Conservation (phyloP, 2,797 vertebrate genomes). For the Clamator glandarius region DNA sequence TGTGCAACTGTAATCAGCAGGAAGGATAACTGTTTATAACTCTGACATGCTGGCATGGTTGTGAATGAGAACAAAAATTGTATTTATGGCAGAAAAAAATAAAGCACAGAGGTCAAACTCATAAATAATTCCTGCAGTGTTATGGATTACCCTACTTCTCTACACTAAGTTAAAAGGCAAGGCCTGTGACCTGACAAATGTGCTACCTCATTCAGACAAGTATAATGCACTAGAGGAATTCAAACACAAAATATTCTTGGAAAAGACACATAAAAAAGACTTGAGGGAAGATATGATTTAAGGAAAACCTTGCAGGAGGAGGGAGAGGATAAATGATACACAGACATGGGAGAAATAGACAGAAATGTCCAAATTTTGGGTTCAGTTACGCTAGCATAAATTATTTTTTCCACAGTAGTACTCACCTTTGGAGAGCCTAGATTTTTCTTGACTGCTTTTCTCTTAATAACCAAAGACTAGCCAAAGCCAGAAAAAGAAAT, state of each 20-base stretch:
- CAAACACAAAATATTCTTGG: neutral
- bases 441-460: neutral
- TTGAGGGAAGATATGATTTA: conserved; percentile 4
- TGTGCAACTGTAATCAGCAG: neutral
- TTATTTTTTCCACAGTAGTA: neutral
- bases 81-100: neutral
- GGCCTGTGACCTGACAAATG: neutral
- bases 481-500: neutral
- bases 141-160: neutral
- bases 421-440: neutral
- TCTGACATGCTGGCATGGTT: neutral
- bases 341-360: neutral
- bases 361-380: neutral
- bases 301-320: conserved; percentile 11
- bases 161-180: neutral
- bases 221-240: neutral
- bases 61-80: neutral
- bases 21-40: neutral
- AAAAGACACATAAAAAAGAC: neutral
- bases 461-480: neutral
- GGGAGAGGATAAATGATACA: neutral
- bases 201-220: neutral
- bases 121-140: neutral
- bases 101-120: neutral
- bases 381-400: neutral